phyloP scores from a whole-genome alignment of 2,797 vertebrate genomes.

The Fratercula arctica region DNA sequence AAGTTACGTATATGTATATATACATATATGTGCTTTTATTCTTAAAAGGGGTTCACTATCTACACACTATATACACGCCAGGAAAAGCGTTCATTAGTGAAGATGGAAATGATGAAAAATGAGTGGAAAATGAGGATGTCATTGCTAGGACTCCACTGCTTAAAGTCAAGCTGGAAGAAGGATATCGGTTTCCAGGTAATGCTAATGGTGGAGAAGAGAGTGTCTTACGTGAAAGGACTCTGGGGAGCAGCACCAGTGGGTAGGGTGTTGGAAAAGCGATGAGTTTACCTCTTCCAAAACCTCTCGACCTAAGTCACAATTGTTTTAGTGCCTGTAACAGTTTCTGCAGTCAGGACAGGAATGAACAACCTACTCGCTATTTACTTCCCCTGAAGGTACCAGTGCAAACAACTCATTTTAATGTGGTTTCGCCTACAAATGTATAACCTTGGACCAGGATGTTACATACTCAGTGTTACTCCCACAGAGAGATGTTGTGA shows the following conservation, averaged over 20 bases:
- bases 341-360: neutral
- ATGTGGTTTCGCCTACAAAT: neutral
- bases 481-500: neutral
- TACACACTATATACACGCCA: neutral
- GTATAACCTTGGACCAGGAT: neutral
- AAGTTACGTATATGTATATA: neutral
- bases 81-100: neutral
- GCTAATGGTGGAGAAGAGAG: neutral
- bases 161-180: neutral
- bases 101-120: neutral
- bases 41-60: neutral
- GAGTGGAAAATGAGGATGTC: neutral
- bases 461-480: neutral
- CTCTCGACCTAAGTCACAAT: fast-evolving
- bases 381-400: neutral
- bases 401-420: neutral
- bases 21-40: neutral
- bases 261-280: neutral
- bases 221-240: neutral
- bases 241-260: neutral
- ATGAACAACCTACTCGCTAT: neutral
- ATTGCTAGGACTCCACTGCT: neutral
- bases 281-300: neutral
- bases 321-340: neutral
- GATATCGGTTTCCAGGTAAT: neutral